phyloP scores from a whole-genome alignment of 2,888 invertebrate genomes.

The Malthinus seriepunctatus region DNA sequence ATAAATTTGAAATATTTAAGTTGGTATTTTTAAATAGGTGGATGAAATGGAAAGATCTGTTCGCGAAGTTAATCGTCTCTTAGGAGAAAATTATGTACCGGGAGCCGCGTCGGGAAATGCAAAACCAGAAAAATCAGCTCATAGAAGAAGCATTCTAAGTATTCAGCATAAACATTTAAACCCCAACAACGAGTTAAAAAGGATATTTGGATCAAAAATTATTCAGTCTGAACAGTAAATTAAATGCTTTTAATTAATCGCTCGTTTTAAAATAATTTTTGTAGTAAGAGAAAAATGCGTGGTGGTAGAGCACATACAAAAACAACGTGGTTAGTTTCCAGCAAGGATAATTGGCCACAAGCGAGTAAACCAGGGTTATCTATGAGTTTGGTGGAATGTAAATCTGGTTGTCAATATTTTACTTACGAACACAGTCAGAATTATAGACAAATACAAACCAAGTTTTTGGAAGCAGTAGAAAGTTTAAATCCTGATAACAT shows the following conservation, averaged over 20 bases:
- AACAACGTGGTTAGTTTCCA: conserved; percentile 68
- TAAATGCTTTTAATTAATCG: neutral
- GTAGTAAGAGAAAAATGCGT: conserved; percentile 62
- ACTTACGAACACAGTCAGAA: conserved; percentile 73
- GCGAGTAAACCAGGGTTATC: conserved; percentile 71
- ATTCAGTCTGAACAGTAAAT: conserved; percentile 57
- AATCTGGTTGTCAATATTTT: conserved; percentile 65
- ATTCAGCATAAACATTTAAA: conserved; percentile 75
- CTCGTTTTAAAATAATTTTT: neutral
- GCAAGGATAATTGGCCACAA: conserved; percentile 74
- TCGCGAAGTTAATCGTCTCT: conserved; percentile 67
- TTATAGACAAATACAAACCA: conserved; percentile 74
- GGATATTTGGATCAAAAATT: conserved; percentile 80
- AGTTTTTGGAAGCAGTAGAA: conserved; percentile 78
- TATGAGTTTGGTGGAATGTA: conserved; percentile 66
- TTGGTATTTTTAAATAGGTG: conserved; percentile 43
- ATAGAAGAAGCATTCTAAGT: conserved; percentile 59
- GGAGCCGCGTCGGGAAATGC: conserved; percentile 30
- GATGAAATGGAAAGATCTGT: conserved; percentile 72
- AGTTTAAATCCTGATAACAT: conserved; percentile 78
- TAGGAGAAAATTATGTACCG: conserved; percentile 59
- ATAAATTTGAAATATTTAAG: neutral
- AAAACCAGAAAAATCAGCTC: conserved; percentile 42
- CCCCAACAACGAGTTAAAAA: conserved; percentile 78
- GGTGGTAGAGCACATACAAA: conserved; percentile 62